phyloP scores from a whole-genome alignment of 1,140 invertebrate genomes.

The Drosophila nigrodunni region DNA sequence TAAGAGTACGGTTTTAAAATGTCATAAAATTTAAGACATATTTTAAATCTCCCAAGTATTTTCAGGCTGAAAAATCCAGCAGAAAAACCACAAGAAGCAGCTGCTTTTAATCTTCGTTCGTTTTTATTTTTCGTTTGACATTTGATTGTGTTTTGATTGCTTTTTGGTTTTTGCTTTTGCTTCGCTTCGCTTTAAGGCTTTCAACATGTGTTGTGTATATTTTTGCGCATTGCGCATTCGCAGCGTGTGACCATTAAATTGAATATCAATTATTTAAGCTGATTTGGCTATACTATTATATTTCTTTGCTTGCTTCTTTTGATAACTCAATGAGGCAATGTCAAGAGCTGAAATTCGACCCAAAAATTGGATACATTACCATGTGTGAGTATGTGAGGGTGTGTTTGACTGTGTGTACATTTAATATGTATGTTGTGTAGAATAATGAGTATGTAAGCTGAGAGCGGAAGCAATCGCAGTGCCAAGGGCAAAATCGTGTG shows the following conservation, averaged over 20 bases:
- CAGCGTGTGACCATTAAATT: constrained; percentile 32
- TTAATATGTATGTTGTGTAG: too few species aligned
- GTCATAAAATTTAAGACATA: constrained; percentile 7
- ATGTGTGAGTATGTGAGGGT: too few species aligned
- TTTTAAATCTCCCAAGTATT: constrained; percentile 4
- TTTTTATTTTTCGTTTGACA: neutral
- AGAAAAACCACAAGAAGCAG: neutral
- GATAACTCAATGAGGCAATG: too few species aligned
- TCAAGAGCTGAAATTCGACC: too few species aligned
- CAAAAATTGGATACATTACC: too few species aligned
- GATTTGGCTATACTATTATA: constrained; percentile 35
- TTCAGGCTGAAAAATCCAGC: neutral
- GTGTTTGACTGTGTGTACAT: too few species aligned
- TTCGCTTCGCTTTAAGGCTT: constrained; percentile 20
- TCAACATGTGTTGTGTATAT: neutral
- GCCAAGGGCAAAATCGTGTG: constrained; percentile 9
- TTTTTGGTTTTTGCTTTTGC: neutral
- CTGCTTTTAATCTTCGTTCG: constrained; percentile 23
- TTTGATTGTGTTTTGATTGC: constrained; percentile 35
- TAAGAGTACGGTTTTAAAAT: neutral
- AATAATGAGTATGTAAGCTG: neutral
- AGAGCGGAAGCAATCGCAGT: neutral
- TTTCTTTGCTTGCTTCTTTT: constrained; percentile 14
- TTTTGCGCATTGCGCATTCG: constrained; percentile 34
- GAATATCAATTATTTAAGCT: constrained; percentile 50